Base-by-base conservation (phyloP, 1,140 invertebrate genomes). In the Monomorium pharaonis region DNA sequence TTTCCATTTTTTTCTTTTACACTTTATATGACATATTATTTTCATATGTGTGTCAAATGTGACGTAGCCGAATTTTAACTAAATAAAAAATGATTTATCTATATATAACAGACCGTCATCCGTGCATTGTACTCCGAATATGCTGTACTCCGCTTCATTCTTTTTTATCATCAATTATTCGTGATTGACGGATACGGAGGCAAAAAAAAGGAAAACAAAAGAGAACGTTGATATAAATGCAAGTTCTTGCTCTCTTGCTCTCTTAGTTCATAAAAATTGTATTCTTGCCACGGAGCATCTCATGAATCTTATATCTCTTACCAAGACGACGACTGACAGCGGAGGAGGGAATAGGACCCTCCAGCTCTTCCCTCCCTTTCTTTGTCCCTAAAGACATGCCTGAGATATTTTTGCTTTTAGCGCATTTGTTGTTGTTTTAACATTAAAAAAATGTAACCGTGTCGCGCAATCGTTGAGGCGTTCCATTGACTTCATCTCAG, bases 201-300 rank as follows among this genome's bases (percentile, higher is more conserved):
- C 78, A 76, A 30, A 85, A 49, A 80, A 75, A 78, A 84, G 14
- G 37, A 5, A 9, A 6, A 58, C 7, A 16, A 86, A 74, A 88
- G 80, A 88, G 77, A 76, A 85, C 56, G 56, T 89, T 78, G 47
- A 70, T 89, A 88, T 91, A 89, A 89, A 90, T 87, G 85, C 84
- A 84, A 85, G 78, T 58, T 78, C 62, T 85, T n/a, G 69, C 49
- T 16, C 16, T 84, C 42, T 33, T 16, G 49, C 56, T 49, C 62
- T 76, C 63, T 86, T 51, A 72, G 60, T 78, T 88, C 75, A 92
- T 92, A 89, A 92, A 92, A 92, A 37, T 91, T 92, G 86, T 85
- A 92, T 88, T 72, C 51, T 80, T 84, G 51, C n/a, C 42, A 33
- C 42, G 65, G 47, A 69, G 37, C 78, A 70, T 74, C 80, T 90